phyloP scores from a whole-genome alignment of 2,888 invertebrate genomes.

The Trissoscelio sp. region DNA sequence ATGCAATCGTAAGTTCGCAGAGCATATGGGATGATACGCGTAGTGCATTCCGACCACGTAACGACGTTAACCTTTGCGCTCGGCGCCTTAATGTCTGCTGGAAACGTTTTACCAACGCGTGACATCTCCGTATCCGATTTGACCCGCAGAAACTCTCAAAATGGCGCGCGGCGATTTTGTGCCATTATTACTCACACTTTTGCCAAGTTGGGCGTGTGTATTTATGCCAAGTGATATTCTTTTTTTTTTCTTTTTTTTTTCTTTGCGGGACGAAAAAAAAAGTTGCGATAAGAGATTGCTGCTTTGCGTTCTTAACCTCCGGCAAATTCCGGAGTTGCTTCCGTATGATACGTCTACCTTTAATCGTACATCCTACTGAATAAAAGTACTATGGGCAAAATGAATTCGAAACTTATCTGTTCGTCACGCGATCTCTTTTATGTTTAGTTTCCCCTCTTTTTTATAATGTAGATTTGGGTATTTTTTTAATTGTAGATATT shows the following conservation, averaged over 20 bases:
- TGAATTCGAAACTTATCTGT: conserved; percentile 15
- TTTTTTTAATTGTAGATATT: neutral
- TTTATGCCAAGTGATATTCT: conserved; percentile 32
- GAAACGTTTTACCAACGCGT: conserved; percentile 70
- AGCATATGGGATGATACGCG: conserved; percentile 65
- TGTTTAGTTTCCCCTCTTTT: no score
- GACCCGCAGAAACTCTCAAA: conserved; percentile 39
- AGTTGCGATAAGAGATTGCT: conserved; percentile 26
- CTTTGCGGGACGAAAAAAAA: no score
- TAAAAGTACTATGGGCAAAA: conserved; percentile 15
- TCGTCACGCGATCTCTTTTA: no score
- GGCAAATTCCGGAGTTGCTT: conserved; percentile 13
- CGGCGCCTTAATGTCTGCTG: conserved; percentile 69
- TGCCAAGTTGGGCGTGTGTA: neutral
- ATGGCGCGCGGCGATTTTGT: conserved; percentile 23
- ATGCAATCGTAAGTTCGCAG: conserved; percentile 71
- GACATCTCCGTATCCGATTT: conserved; percentile 65
- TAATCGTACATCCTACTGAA: conserved; percentile 7
- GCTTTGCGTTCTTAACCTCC: conserved; percentile 7
- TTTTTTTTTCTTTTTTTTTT: no score
- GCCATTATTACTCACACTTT: conserved; percentile 18
- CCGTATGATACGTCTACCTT: conserved; percentile 16
- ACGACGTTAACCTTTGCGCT: conserved; percentile 75
- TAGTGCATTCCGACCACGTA: conserved; percentile 75
- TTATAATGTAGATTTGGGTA: neutral